These are phyloP conservation scores for Heliconius sara DNA, from an alignment of 2,888 invertebrate species.

Conservation along the genomic window DNA sequence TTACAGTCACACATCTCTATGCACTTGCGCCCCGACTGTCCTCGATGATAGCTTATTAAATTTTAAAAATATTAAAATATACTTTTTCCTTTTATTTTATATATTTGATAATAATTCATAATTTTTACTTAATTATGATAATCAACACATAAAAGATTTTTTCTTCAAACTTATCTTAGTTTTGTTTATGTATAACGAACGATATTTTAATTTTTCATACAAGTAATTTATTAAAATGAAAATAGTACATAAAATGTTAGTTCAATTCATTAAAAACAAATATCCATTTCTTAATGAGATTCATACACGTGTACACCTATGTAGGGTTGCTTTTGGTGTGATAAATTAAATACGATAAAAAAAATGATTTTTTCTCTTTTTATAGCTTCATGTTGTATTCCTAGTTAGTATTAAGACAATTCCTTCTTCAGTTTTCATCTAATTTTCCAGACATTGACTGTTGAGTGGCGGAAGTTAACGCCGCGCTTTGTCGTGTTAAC, in stretches of 20 bases:
- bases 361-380: background rate
- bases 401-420: too few relatives aligned
- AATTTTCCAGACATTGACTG: background rate
- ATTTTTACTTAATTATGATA: background rate
- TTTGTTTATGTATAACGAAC: background rate
- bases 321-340: background rate
- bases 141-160: background rate
- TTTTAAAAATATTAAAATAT: background rate
- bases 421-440: too few relatives aligned
- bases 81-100: background rate
- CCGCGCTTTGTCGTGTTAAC: background rate
- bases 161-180: background rate
- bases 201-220: background rate
- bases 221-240: background rate
- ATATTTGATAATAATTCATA: background rate
- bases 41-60: background rate
- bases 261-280: conserved; percentile 15
- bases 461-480: background rate
- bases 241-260: conserved; percentile 8
- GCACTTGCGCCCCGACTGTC: too few relatives aligned
- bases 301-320: conserved; percentile 9
- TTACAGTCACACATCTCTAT: too few relatives aligned
- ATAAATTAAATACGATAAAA: background rate
- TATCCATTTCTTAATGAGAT: conserved; percentile 13
- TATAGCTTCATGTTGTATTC: background rate